A percentile compares a stretch with the other conserved stretches of the same genome.
phyloP scores from a whole-genome alignment of 2,888 invertebrate genomes.

The Pristionchus maxplancki region DNA sequence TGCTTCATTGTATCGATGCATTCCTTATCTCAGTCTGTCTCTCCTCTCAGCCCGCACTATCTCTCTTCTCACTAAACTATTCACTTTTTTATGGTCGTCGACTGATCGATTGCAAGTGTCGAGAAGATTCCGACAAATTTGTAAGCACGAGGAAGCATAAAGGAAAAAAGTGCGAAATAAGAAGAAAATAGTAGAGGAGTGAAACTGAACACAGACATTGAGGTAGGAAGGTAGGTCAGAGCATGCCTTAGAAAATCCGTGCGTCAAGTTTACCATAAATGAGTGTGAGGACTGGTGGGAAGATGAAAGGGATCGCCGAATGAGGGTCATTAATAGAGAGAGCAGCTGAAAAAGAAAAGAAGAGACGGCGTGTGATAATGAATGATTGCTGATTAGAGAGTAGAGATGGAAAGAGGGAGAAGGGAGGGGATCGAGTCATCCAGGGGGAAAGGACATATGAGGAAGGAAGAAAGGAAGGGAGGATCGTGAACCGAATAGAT shows the following conservation, averaged over 20 bases:
- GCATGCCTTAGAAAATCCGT: neutral
- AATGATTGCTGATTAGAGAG: slow-evolving; percentile 37
- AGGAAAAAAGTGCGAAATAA: neutral
- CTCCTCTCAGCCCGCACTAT: neutral
- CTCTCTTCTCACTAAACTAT: slow-evolving; percentile 15
- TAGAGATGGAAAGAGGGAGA: slow-evolving; percentile 22
- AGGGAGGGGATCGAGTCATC: neutral
- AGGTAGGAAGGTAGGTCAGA: neutral
- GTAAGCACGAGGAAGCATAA: neutral
- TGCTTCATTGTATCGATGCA: slow-evolving; percentile 39
- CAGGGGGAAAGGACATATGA: neutral
- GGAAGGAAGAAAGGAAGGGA: neutral
- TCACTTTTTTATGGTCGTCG: slow-evolving; percentile 43
- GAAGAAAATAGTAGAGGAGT: neutral
- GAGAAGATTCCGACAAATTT: neutral
- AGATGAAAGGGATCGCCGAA: slow-evolving; percentile 40
- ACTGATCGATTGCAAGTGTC: slow-evolving; percentile 1
- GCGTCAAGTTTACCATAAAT: slow-evolving; percentile 1
- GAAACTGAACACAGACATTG: neutral
- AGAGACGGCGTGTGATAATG: slow-evolving; percentile 29
- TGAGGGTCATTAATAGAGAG: slow-evolving; percentile 16
- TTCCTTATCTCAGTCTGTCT: slow-evolving; percentile 34
- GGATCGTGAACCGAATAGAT: neutral
- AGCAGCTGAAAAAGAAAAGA: slow-evolving; percentile 9
- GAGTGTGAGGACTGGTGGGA: slow-evolving; percentile 15